Conservation (phyloP, 2,888 invertebrate genomes). For the Limulus polyphemus region DNA sequence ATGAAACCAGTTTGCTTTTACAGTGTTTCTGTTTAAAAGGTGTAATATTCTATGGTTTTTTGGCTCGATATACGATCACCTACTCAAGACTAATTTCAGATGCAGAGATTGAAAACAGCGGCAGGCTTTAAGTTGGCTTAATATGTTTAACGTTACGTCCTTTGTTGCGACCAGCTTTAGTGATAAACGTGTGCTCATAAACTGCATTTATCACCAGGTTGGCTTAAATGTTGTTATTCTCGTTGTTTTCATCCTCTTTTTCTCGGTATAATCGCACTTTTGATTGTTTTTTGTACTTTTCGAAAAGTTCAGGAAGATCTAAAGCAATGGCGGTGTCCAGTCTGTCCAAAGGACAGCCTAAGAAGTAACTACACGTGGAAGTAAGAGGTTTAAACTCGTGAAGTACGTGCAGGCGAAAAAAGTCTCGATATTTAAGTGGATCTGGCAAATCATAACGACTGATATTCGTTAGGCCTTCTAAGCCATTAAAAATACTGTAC, state of each 20-base stretch:
- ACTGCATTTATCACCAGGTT: no score
- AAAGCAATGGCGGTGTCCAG: conserved; percentile 83
- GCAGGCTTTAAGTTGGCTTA: no score
- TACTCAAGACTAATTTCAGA: no score
- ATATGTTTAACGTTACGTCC: no score
- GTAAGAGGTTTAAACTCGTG: conserved; percentile 79
- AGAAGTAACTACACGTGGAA: conserved; percentile 72
- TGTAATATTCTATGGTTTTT: no score
- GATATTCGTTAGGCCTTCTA: conserved; percentile 81
- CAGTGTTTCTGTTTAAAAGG: no score
- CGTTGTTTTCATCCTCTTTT: conserved; percentile 8
- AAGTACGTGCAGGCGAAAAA: conserved; percentile 76
- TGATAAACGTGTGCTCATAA: no score
- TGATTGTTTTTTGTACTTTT: conserved; percentile 49
- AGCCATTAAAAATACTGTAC: conserved; percentile 66
- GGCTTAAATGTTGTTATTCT: background rate
- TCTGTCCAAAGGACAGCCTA: conserved; percentile 82
- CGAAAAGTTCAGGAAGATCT: conserved; percentile 79
- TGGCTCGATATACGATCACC: no score
- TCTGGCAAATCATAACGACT: conserved; percentile 92
- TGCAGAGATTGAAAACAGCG: no score
- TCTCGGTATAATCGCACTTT: conserved; percentile 8
- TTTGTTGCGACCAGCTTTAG: no score
- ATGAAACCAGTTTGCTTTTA: no score
- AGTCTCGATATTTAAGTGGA: conserved; percentile 84